Evolutionary conservation across 2,888 invertebrate genomes (phyloP).

Genomic region (Odontocolon sp.): DNA sequence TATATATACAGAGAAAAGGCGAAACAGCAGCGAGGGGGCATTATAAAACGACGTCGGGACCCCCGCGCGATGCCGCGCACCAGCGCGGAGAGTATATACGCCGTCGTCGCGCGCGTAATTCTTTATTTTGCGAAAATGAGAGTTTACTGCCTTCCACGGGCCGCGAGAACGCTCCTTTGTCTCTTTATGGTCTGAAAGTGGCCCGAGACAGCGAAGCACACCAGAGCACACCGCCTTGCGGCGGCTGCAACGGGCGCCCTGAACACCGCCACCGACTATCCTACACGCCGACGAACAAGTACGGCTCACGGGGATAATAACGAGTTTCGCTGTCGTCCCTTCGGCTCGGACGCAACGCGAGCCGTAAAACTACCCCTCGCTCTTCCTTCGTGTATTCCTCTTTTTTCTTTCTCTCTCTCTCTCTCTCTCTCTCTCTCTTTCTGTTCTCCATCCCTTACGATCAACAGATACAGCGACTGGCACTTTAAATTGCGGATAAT

Average conservation of each 20-base stretch:
- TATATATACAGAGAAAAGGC: no score
- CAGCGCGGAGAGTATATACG: not conserved
- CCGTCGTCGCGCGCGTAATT: constrained; percentile 61
- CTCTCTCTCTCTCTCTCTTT: not conserved
- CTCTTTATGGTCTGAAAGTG: constrained; percentile 80
- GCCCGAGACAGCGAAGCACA: constrained; percentile 61
- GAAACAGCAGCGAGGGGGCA: no score
- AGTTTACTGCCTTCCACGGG: constrained; percentile 76
- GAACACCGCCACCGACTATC: no score
- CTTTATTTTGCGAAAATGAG: constrained; percentile 77
- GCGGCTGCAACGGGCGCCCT: constrained; percentile 55
- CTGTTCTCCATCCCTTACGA: not conserved
- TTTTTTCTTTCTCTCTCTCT: constrained; percentile 44
- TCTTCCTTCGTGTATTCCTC: no score
- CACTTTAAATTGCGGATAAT: no score
- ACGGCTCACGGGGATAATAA: constrained; percentile 78
- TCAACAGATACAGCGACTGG: no score
- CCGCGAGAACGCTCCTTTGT: constrained; percentile 77
- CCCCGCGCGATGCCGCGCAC: not conserved
- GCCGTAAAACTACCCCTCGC: constrained; percentile 74
- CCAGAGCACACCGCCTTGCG: constrained; percentile 39
- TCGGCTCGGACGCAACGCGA: constrained; percentile 74
- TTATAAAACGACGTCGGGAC: not conserved
- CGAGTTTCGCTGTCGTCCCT: constrained; percentile 79
- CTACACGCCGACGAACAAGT: constrained; percentile 75